Percentiles rank a stretch among this genome's conserved stretches.
These are phyloP conservation scores for Cephalopachus bancanus DNA, from an alignment of 2,797 vertebrate genomes.

Conservation along the genomic window DNA sequence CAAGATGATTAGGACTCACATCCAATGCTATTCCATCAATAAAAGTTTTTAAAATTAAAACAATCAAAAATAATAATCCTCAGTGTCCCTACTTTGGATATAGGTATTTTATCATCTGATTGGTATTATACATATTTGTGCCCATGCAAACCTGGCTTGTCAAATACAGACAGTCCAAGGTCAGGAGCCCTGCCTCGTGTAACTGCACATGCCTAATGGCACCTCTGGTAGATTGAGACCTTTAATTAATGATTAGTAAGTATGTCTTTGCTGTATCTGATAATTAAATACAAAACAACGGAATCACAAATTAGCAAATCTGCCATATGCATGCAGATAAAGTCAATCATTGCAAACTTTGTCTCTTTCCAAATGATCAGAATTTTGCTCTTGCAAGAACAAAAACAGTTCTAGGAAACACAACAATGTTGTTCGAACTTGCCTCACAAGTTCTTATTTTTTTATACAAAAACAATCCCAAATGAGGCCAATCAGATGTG, in stretches of 20 bases:
- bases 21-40: background rate
- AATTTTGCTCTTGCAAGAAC: background rate
- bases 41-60: background rate
- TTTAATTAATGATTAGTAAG: background rate
- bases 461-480: background rate
- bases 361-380: background rate
- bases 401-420: background rate
- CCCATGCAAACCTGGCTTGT: background rate
- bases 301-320: background rate
- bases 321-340: background rate
- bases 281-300: constrained; percentile 25
- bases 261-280: background rate
- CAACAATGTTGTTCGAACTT: fast-evolving
- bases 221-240: background rate
- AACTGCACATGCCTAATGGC: background rate
- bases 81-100: background rate
- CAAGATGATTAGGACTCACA: background rate
- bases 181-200: background rate
- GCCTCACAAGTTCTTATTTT: background rate
- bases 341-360: background rate
- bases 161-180: background rate
- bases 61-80: background rate
- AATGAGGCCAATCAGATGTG: background rate
- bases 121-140: background rate
- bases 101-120: background rate